Conservation (phyloP, 2,888 invertebrate species). For the Agrochola litura region DNA sequence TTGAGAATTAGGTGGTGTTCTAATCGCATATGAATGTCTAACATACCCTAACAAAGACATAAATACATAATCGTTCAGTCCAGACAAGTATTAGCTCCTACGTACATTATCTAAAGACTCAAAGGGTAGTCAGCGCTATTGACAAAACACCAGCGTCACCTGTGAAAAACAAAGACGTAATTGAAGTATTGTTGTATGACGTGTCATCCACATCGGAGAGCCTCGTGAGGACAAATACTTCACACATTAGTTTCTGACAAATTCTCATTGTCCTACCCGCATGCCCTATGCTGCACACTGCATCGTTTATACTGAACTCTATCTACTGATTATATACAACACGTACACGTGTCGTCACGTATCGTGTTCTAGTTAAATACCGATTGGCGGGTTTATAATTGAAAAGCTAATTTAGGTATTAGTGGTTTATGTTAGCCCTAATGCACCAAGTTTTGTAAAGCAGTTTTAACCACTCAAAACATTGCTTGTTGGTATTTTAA, state of each 20-base stretch:
- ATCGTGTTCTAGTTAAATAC: constrained; percentile 16
- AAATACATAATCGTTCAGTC: neutral
- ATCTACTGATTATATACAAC: constrained; percentile 9
- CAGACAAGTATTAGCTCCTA: neutral
- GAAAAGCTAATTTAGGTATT: neutral
- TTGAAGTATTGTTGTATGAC: constrained; percentile 14
- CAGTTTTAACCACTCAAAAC: neutral
- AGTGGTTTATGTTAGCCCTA: neutral
- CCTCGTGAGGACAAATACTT: constrained; percentile 12
- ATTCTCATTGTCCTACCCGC: constrained; percentile 48
- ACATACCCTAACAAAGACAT: neutral
- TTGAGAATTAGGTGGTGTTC: neutral
- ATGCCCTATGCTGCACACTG: constrained; percentile 20
- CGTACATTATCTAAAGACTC: neutral
- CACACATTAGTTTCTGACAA: constrained; percentile 24
- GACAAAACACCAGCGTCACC: constrained; percentile 35
- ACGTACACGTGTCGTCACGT: neutral
- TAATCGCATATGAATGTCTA: neutral
- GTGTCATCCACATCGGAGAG: neutral
- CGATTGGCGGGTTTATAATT: neutral
- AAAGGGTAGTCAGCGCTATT: constrained; percentile 17
- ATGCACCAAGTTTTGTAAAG: neutral
- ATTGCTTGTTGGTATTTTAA: neutral
- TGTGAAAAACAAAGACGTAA: constrained; percentile 22
- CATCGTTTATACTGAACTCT: neutral